Base-by-base conservation (phyloP, 2,797 vertebrate species). In the Eutrigla gurnardus region DNA sequence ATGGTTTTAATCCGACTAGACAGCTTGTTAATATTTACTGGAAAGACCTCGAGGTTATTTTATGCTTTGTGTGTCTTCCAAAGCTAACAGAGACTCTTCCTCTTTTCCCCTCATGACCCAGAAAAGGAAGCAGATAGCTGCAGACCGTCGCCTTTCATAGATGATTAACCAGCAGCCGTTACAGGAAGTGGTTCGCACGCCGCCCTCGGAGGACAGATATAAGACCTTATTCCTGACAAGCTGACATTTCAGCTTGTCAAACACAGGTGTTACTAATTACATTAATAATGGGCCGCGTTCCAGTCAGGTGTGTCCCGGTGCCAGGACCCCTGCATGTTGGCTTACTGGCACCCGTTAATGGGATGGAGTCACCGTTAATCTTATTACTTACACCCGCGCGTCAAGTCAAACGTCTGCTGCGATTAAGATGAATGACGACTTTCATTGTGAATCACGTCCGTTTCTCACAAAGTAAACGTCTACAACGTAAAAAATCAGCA, bases 161-260 rank as follows among this genome's bases (percentile, higher is more conserved):
- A 73, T 65, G 76, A 82, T 76, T 71, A 68, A 65, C 43, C 75
- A 25, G 57, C 69, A 80, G 66, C 53, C 17, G 65, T 75, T 55
- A 59, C 65, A 81, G 81, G 80, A 80, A 79, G 64, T 17, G 33
- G 17, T 65, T 47, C 64, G 60, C 49, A 57, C 4, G 36, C 73
- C 79, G 50, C 67, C 43, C 15, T 18, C 36, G 0, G 52, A 64
- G 52, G 7, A 54, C 14, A 39, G 36, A 72, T 69, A 77, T 67
- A 65, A 71, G 36, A n/a, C 55, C 33, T 57, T 57, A 54, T 36
- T 65, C 40, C 50, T 60, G 42, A 32, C 54, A n/a, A n/a, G 65
- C 77, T 78, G 80, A 70, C 67, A 67, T 81, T 82, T 68, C 0
- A 7, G 43, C 66, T 80, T 70, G 77, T 80, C 78, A 78, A 78